Evolutionary conservation across 2,797 vertebrate genomes (phyloP), one percentile per base, ranked within the genome.

Genomic region (Synanceia verrucosa): DNA sequence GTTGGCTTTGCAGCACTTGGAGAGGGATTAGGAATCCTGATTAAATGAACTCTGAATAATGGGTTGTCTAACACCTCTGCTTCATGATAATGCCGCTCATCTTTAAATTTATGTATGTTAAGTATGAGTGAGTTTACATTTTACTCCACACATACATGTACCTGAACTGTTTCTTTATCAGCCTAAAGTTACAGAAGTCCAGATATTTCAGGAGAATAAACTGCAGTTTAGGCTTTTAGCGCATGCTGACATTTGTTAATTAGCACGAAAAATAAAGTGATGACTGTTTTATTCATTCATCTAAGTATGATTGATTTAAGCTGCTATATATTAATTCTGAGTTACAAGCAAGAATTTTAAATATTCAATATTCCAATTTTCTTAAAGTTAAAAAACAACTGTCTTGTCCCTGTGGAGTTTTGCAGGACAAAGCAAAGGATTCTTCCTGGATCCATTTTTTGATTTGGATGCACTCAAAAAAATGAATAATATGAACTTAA

Each of bases 21-120:
- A 48, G 56, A 67, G 19, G 29, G 39, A 77, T 63, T 36, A 57
- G 62, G 31, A 48, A 47, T 56, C 41, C 28, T 53, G 51, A 51
- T 72, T 59, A 71, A 73, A 65, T 52, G 43, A 56, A 72, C 67
- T 61, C 58, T 53, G 34, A 80, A 72, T 63, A 65, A 51, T 43
- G 51, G 10, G 47, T 51, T 5, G 47, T 44, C n/a, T 51, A 28
- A 48, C 18, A 47, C 52, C 10, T 53, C 56, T 39, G 43, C 16
- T 1, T 46, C 53, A 43, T 4, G 8, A 70, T 43, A 47, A 51
- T 44, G 47, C 31, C 43, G 28, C 10, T 47, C 39, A n/a, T 61
- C 14, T 26, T 44, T 26, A 9, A 61, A 23, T 66, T 4, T 24
- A 12, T 51, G n/a, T 18, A 5, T 16, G 26, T 5, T 13, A 39